Base-by-base conservation (phyloP, 2,113 vertebrate species). In the Prolemur simus region DNA sequence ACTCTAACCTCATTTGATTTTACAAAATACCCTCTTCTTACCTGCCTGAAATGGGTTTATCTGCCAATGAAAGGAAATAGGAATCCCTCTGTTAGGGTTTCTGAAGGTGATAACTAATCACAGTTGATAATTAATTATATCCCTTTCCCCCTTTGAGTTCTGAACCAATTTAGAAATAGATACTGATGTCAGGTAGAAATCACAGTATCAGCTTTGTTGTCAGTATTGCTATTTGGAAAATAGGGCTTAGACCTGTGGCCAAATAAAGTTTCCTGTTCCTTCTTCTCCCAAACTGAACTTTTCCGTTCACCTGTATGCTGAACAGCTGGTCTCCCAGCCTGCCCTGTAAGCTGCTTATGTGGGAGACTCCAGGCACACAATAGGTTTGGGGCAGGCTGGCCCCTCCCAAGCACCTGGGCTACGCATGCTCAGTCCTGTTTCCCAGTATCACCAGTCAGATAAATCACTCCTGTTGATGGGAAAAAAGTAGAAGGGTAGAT, bases 71-170 rank as follows among this genome's bases (percentile, higher is more conserved):
- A 95, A 91, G 88, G 95, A 94, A 94, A 92, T 47, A 97, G 93
- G 66, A 88, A 68, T 63, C 90, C 93, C 92, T 96, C 95, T 96
- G 94, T 85, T 96, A 91, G 88, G 92, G 58, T 85, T 96, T 97
- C 68, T 88, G 88, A 96, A 95, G 86, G 94, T 95, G 96, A 96
- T 95, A 92, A 96, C 96, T 96, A 96, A 94, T 98, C 94, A 91
- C 78, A 77, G 73, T 39, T 96, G 76, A 95, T 95, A 90, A 96
- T 97, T 96, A 97, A 95, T 97, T 95, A 92, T 95, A 92, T 92
- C 85, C 60, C 73, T 91, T 94, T 92, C 17, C 54, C 82, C 91
- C 11, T 81, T 76, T 85, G 91, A 94, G 39, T 92, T 96, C 85
- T 96, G 89, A 96, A 88, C 52, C 66, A 85, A 92, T 95, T 96